Evolutionary conservation across 1,140 invertebrate species (phyloP).

Genomic region (fruit fly (Drosophila melanogaster)): Release_6_plus_ISO1_MT NT_033779.5:7274501-7275000

Average conservation of each 20-base stretch:
- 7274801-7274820: no score
- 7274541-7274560: slow-evolving; percentile 22
- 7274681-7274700: neutral
- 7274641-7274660: slow-evolving; percentile 39
- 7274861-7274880: no score
- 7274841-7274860: no score
- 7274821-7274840: no score
- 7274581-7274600: neutral
- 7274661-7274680: slow-evolving; percentile 6
- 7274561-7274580: neutral
- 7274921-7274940: neutral
- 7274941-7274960: slow-evolving; percentile 22
- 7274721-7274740: neutral
- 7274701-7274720: slow-evolving; percentile 2
- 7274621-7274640: slow-evolving; percentile 60
- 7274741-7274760: neutral
- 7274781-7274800: no score
- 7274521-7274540: slow-evolving; percentile 51
- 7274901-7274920: neutral
- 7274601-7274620: slow-evolving; percentile 52
- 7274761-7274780: no score
- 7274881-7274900: neutral
- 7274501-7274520: slow-evolving; percentile 31
- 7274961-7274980: slow-evolving; percentile 4
- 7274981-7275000: slow-evolving; percentile 24